A percentile compares a stretch with the other conserved stretches of the same genome.
Evolutionary conservation across 1,140 invertebrate species (phyloP).

Genomic region (Drosophila carrolli): DNA sequence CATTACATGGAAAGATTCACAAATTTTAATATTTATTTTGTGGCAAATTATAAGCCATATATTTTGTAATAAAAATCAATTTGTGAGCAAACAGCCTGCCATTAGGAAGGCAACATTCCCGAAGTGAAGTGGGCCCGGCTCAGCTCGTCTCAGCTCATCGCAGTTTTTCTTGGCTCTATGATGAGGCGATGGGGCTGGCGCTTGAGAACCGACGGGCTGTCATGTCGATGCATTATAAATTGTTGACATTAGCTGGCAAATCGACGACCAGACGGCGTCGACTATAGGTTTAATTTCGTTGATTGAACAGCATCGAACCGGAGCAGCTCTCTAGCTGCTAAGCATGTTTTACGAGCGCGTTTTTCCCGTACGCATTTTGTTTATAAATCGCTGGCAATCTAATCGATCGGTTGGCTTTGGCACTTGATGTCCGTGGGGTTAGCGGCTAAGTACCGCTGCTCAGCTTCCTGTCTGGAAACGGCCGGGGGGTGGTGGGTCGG

Average conservation of each 20-base stretch:
- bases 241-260: slow-evolving; percentile 70
- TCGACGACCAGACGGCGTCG: slow-evolving; percentile 45
- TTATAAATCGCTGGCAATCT: slow-evolving; percentile 60
- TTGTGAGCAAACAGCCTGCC: slow-evolving; percentile 53
- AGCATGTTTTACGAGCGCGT: slow-evolving; percentile 26
- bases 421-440: slow-evolving; percentile 65
- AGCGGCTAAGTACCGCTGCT: slow-evolving; percentile 36
- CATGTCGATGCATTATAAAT: slow-evolving; percentile 68
- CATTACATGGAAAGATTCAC: slow-evolving; percentile 13
- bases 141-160: slow-evolving; percentile 12
- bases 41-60: slow-evolving; percentile 45
- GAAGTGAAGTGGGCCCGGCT: slow-evolving; percentile 11
- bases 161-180: slow-evolving; percentile 7
- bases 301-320: slow-evolving; percentile 41
- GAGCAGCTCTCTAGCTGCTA: neutral
- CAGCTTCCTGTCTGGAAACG: slow-evolving; percentile 33
- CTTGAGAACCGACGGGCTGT: slow-evolving; percentile 31
- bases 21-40: slow-evolving; percentile 45
- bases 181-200: slow-evolving; percentile 41
- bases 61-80: slow-evolving; percentile 71
- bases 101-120: slow-evolving; percentile 41
- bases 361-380: slow-evolving; percentile 7
- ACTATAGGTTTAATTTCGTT: slow-evolving; percentile 52
- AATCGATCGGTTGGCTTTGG: slow-evolving; percentile 63
- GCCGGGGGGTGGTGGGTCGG: slow-evolving; percentile 22